A percentile compares a stretch with the other conserved stretches of the same genome.
Evolutionary conservation across 2,888 invertebrate genomes (phyloP).

Genomic region (Ashinkailepas kermadecensis): DNA sequence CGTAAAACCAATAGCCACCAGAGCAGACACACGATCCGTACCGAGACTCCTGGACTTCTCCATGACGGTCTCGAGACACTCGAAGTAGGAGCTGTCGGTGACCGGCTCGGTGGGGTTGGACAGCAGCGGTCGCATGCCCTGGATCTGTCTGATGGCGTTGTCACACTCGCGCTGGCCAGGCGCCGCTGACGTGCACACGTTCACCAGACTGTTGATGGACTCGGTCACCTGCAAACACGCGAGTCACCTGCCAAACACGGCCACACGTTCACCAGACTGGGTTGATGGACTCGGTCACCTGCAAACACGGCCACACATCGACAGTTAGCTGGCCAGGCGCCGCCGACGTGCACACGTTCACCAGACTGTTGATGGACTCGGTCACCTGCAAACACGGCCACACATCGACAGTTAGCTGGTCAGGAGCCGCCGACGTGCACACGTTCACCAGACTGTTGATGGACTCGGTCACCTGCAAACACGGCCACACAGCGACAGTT

Average conservation of each 20-base stretch:
- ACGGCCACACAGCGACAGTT: too few species aligned
- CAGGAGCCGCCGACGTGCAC: constrained; percentile 82
- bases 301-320: too few species aligned
- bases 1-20: too few species aligned
- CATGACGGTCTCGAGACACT: constrained; percentile 83
- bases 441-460: constrained; percentile 84
- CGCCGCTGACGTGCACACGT: constrained; percentile 77
- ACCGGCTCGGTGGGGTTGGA: constrained; percentile 81
- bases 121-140: constrained; percentile 71
- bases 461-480: constrained; percentile 65
- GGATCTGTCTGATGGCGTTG: constrained; percentile 85
- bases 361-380: constrained; percentile 82
- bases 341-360: constrained; percentile 77
- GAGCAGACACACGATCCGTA: not conserved
- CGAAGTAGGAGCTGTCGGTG: constrained; percentile 81
- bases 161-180: constrained; percentile 97
- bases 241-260: too few species aligned
- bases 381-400: constrained; percentile 70
- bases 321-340: constrained; percentile 94
- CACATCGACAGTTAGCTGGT: too few species aligned
- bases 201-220: constrained; percentile 81
- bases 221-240: constrained; percentile 64
- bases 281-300: too few species aligned
- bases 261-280: too few species aligned
- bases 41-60: constrained; percentile 69